These are phyloP conservation scores for Thryonomys swinderianus DNA, from an alignment of 2,113 vertebrate genomes.

Conservation along the genomic window DNA sequence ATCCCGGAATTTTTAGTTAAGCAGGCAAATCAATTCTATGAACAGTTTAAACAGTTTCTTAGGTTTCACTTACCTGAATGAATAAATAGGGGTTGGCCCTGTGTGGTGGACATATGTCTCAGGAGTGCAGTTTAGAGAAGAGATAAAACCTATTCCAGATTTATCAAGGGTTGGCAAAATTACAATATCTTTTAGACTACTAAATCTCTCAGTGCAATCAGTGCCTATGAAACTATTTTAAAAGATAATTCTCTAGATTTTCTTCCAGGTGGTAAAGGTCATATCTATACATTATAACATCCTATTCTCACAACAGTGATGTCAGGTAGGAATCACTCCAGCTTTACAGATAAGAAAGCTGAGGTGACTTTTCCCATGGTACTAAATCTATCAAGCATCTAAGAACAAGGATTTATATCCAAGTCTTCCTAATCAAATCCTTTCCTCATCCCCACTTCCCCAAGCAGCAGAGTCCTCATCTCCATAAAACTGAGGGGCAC, in stretches of 20 bases:
- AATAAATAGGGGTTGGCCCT: background rate
- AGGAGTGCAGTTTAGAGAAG: background rate
- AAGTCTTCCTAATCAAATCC: conserved; percentile 9
- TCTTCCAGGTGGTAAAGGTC: background rate
- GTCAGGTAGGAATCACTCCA: background rate
- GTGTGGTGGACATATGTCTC: background rate
- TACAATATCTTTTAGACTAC: background rate
- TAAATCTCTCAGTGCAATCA: background rate
- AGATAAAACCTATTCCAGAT: background rate
- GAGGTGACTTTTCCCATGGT: background rate
- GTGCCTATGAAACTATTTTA: background rate
- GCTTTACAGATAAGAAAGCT: background rate
- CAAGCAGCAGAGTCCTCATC: conserved; percentile 28
- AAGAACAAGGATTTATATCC: conserved; percentile 29
- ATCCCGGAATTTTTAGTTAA: background rate
- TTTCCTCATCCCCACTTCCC: conserved; percentile 17
- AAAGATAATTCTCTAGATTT: background rate
- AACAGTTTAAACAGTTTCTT: background rate
- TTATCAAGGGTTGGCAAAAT: background rate
- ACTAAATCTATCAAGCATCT: conserved; percentile 21
- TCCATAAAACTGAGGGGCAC: conserved; percentile 7
- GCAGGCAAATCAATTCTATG: background rate
- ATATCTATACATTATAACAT: background rate
- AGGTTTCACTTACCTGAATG: background rate
- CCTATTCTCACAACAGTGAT: background rate